phyloP scores from a whole-genome alignment of 1,140 invertebrate genomes.

The Drosophila subobscura region DNA sequence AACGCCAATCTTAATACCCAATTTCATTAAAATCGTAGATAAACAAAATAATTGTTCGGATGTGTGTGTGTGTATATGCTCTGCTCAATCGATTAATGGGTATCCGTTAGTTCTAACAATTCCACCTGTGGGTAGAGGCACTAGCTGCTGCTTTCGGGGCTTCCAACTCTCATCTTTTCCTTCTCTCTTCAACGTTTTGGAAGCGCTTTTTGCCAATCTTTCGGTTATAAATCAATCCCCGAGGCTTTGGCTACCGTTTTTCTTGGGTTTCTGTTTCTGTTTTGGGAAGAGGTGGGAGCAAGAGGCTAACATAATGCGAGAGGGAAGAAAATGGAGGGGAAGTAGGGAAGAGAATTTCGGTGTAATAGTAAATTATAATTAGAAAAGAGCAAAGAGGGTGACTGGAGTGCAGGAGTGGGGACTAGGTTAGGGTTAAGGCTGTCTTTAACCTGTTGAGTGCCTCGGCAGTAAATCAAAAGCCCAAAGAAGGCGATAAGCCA shows the following conservation, averaged over 20 bases:
- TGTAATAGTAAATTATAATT: slow-evolving; percentile 64
- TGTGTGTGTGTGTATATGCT: no score
- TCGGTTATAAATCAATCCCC: slow-evolving; percentile 75
- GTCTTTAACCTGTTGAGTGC: slow-evolving; percentile 58
- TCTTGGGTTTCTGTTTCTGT: slow-evolving; percentile 14
- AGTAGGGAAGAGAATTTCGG: slow-evolving; percentile 11
- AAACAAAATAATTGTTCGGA: no score
- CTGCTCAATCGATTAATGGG: no score
- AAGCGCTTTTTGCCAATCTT: slow-evolving; percentile 55
- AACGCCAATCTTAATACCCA: no score
- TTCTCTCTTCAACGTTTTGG: slow-evolving; percentile 22
- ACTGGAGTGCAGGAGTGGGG: no score
- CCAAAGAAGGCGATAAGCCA: slow-evolving; percentile 78
- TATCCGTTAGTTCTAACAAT: background rate
- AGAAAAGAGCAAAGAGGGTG: slow-evolving; percentile 25
- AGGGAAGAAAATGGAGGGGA: background rate
- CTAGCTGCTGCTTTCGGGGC: slow-evolving; percentile 20
- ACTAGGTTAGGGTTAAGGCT: slow-evolving; percentile 27
- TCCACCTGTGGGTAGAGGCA: slow-evolving; percentile 4
- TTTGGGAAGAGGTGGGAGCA: background rate
- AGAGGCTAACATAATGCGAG: background rate
- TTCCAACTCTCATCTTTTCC: slow-evolving; percentile 37
- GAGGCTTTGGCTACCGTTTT: slow-evolving; percentile 69
- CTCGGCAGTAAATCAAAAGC: slow-evolving; percentile 68
- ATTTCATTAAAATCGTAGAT: no score